Conservation (phyloP, 1,140 invertebrate genomes). For the Spodoptera litura region DNA sequence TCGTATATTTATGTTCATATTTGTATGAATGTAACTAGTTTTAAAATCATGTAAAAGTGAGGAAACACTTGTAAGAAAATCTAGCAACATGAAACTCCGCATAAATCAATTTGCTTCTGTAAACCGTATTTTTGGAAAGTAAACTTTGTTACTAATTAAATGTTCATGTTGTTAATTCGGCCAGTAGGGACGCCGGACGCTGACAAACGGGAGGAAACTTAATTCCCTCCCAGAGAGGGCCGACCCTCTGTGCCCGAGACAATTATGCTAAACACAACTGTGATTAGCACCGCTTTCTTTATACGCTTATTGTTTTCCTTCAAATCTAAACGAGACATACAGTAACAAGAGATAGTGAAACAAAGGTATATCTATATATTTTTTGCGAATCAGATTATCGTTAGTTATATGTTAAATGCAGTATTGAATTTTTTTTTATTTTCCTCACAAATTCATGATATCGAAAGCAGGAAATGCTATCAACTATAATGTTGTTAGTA, state of each 20-base stretch:
- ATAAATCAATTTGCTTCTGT: background rate
- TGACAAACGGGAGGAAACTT: slow-evolving; percentile 23
- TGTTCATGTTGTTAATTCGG: slow-evolving; percentile 30
- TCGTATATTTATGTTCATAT: no score
- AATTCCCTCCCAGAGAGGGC: slow-evolving; percentile 6
- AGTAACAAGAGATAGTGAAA: background rate
- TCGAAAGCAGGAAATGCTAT: no score
- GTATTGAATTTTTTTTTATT: no score
- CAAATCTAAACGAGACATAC: background rate
- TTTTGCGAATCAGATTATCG: no score
- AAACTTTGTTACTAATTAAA: slow-evolving; percentile 37
- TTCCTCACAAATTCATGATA: no score
- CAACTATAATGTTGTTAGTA: no score
- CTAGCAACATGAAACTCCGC: background rate
- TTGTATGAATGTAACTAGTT: no score
- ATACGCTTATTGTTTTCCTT: background rate
- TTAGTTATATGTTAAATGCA: no score
- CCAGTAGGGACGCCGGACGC: background rate
- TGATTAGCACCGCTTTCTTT: slow-evolving; percentile 18
- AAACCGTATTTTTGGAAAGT: slow-evolving; percentile 2
- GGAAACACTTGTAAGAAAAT: no score
- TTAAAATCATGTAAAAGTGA: no score
- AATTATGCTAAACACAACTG: slow-evolving; percentile 15
- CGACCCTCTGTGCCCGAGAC: background rate
- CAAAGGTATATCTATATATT: no score